phyloP scores from a whole-genome alignment of 2,888 invertebrate genomes.

The Nymphalis polychloros region DNA sequence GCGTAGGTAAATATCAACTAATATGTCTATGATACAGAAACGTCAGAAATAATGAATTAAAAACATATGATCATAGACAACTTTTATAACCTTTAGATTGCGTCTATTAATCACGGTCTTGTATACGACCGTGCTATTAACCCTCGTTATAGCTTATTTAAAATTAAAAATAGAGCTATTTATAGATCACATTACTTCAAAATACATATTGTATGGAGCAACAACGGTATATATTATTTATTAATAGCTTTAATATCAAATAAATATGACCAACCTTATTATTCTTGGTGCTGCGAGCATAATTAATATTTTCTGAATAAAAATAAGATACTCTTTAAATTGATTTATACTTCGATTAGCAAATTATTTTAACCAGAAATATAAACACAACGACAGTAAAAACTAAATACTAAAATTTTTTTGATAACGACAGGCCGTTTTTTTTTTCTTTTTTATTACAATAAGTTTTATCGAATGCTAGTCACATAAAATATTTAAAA shows the following conservation, averaged over 20 bases:
- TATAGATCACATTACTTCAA: neutral
- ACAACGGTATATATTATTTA: too few species aligned
- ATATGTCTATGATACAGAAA: constrained; percentile 16
- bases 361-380: neutral
- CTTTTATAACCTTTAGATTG: constrained; percentile 6
- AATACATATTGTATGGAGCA: neutral
- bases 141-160: neutral
- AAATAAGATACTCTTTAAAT: neutral
- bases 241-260: neutral
- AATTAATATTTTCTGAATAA: neutral
- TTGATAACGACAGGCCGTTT: neutral
- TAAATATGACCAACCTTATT: constrained; percentile 22
- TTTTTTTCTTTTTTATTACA: neutral
- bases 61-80: constrained; percentile 18
- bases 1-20: constrained; percentile 36
- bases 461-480: too few species aligned
- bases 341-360: neutral
- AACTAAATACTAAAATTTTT: neutral
- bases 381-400: neutral
- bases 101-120: too few species aligned
- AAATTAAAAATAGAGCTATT: neutral
- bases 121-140: too few species aligned
- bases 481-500: too few species aligned
- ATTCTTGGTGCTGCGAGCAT: constrained; percentile 33
- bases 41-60: constrained; percentile 22